A percentile compares a stretch with the other conserved stretches of the same genome.
phyloP scores from a whole-genome alignment of 30 jellyfish, hydroid and myxozoan species.

The Aurelia aurita region DNA sequence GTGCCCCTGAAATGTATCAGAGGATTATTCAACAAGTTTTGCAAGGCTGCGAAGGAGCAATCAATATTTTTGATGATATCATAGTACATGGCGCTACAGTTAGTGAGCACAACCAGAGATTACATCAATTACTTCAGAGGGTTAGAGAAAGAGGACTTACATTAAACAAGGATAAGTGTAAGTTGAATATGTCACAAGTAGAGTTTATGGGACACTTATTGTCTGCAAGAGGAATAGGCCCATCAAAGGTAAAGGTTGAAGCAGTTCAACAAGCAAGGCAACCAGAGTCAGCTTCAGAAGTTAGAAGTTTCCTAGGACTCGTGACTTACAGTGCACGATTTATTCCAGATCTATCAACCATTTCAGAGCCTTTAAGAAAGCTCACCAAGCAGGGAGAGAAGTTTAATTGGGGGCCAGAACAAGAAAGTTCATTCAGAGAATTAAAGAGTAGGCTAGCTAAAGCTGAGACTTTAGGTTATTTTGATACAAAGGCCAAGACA shows the following conservation, averaged over 20 bases:
- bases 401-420: slow-evolving; percentile 63
- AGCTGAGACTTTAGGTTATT: slow-evolving; percentile 36
- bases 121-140: slow-evolving; percentile 40
- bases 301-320: slow-evolving; percentile 55
- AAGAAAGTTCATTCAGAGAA: slow-evolving; percentile 47
- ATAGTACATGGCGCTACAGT: slow-evolving; percentile 53
- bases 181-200: slow-evolving; percentile 37
- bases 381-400: slow-evolving; percentile 49
- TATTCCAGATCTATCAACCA: slow-evolving; percentile 53
- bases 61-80: slow-evolving; percentile 51
- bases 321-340: slow-evolving; percentile 17
- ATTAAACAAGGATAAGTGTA: slow-evolving; percentile 61
- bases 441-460: slow-evolving; percentile 32
- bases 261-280: slow-evolving; percentile 62
- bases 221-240: slow-evolving; percentile 54
- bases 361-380: slow-evolving; percentile 66
- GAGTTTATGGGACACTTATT: slow-evolving; percentile 47
- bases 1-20: slow-evolving; percentile 83
- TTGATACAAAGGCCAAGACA: slow-evolving; percentile 52
- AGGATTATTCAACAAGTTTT: slow-evolving; percentile 34
- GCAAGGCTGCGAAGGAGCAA: slow-evolving; percentile 41
- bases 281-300: slow-evolving; percentile 68
- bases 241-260: slow-evolving; percentile 55
- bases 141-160: slow-evolving; percentile 55
- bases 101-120: slow-evolving; percentile 57